phyloP scores from a whole-genome alignment of 2,113 vertebrate genomes.

The Myxocyprinus asiaticus region DNA sequence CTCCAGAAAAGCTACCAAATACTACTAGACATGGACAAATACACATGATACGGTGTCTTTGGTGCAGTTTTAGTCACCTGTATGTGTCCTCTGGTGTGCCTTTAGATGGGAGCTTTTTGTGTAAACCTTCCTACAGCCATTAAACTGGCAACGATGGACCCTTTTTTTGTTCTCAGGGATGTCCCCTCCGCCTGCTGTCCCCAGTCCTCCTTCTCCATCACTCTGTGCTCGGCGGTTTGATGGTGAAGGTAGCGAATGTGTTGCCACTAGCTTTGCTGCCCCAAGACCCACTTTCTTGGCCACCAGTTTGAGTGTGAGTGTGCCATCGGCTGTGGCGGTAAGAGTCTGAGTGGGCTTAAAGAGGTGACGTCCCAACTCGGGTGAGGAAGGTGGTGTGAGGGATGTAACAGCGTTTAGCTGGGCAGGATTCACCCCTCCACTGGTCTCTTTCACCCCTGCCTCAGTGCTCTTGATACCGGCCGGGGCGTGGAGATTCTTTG shows the following conservation, averaged over 20 bases:
- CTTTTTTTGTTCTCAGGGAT: slow-evolving; percentile 97
- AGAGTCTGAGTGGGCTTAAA: slow-evolving; percentile 91
- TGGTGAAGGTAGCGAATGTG: slow-evolving; percentile 73
- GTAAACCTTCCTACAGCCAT: slow-evolving; percentile 98
- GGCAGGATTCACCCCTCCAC: slow-evolving; percentile 84
- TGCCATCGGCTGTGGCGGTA: slow-evolving; percentile 86
- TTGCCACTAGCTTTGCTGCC: slow-evolving; percentile 83
- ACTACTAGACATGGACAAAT: background rate
- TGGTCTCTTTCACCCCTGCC: slow-evolving; percentile 47
- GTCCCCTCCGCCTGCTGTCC: slow-evolving; percentile 81
- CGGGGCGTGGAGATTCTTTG: slow-evolving; percentile 78
- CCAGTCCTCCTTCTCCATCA: slow-evolving; percentile 82
- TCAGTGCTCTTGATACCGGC: slow-evolving; percentile 72
- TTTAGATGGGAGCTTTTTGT: slow-evolving; percentile 99
- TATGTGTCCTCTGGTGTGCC: slow-evolving; percentile 99
- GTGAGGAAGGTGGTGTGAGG: slow-evolving; percentile 95
- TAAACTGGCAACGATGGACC: slow-evolving; percentile 98
- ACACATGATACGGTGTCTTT: background rate
- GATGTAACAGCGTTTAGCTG: slow-evolving; percentile 97
- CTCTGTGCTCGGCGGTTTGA: slow-evolving; percentile 55
- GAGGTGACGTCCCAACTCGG: slow-evolving; percentile 93
- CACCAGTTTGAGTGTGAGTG: slow-evolving; percentile 91
- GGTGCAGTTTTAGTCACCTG: slow-evolving; percentile 77
- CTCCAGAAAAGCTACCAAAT: background rate
- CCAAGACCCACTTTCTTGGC: slow-evolving; percentile 90